A percentile compares a stretch with the other conserved stretches of the same genome.
These are phyloP conservation scores for Vollenhovia emeryi DNA, from an alignment of 1,140 invertebrate genomes.

Conservation along the genomic window DNA sequence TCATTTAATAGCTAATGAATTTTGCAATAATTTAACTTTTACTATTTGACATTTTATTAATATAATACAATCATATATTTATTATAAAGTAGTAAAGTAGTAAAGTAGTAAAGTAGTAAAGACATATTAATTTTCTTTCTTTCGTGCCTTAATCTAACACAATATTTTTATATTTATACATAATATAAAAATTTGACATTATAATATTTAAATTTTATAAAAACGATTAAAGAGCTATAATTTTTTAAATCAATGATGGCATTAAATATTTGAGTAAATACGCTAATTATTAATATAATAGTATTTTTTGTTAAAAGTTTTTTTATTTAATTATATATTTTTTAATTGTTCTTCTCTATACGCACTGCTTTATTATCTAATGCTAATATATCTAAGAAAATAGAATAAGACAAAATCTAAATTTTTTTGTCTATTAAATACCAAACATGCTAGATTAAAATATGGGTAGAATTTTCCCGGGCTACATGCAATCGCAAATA, in stretches of 20 bases:
- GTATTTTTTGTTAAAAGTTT: neutral
- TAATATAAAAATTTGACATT: neutral
- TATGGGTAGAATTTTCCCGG: neutral
- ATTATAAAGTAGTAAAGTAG: no score
- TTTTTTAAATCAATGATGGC: neutral
- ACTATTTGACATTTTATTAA: neutral
- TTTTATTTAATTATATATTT: neutral
- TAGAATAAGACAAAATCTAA: neutral
- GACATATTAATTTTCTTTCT: neutral
- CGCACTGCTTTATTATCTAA: neutral
- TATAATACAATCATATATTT: neutral
- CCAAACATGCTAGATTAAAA: neutral
- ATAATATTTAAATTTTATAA: neutral
- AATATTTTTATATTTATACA: neutral
- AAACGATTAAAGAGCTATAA: neutral
- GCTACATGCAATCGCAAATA: neutral
- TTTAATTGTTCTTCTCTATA: neutral
- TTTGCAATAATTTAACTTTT: neutral
- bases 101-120: no score
- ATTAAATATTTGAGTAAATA: constrained; percentile 15
- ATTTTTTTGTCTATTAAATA: neutral
- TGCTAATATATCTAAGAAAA: neutral
- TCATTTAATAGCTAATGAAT: neutral
- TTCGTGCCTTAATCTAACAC: neutral
- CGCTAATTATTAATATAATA: no score